Conservation (phyloP, 2,888 invertebrate genomes). For the Dolichomitus sp. region DNA sequence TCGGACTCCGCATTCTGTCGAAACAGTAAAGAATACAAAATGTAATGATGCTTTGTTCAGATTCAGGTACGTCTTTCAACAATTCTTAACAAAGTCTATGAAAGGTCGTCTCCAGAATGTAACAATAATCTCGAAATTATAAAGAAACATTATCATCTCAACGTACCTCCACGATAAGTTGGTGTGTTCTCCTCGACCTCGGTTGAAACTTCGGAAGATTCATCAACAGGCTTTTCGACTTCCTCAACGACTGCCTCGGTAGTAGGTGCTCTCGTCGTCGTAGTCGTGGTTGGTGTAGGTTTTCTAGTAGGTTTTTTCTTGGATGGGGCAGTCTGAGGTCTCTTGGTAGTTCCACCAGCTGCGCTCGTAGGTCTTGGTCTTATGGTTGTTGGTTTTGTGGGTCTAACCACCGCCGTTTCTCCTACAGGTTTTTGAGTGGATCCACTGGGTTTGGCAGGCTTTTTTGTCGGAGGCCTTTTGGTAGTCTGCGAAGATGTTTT, state of each 20-base stretch:
- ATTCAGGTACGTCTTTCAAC: neutral
- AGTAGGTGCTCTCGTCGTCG: slow-evolving; percentile 82
- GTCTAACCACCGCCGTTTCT: slow-evolving; percentile 65
- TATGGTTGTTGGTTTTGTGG: slow-evolving; percentile 76
- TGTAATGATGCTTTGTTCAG: neutral
- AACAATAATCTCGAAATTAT: neutral
- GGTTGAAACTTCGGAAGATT: slow-evolving; percentile 45
- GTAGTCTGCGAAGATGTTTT: slow-evolving; percentile 47
- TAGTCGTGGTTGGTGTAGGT: slow-evolving; percentile 81
- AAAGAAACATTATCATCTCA: slow-evolving; percentile 10
- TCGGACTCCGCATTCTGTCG: slow-evolving; percentile 94
- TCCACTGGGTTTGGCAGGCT: slow-evolving; percentile 75
- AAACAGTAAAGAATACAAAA: neutral
- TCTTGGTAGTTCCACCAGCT: slow-evolving; percentile 81
- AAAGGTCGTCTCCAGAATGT: neutral
- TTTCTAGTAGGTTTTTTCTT: slow-evolving; percentile 85
- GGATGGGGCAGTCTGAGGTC: slow-evolving; percentile 84
- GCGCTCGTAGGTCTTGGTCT: slow-evolving; percentile 79
- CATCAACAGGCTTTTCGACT: slow-evolving; percentile 53
- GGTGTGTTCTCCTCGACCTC: slow-evolving; percentile 84
- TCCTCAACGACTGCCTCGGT: slow-evolving; percentile 73
- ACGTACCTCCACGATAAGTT: slow-evolving; percentile 80
- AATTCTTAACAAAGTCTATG: neutral
- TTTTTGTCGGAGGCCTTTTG: slow-evolving; percentile 73
- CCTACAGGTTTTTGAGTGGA: slow-evolving; percentile 38